Percentiles rank a stretch among this genome's conserved stretches.
These are phyloP conservation scores for Mormyrops boulengeri DNA, from an alignment of 2,797 vertebrate species.

Conservation along the genomic window DNA sequence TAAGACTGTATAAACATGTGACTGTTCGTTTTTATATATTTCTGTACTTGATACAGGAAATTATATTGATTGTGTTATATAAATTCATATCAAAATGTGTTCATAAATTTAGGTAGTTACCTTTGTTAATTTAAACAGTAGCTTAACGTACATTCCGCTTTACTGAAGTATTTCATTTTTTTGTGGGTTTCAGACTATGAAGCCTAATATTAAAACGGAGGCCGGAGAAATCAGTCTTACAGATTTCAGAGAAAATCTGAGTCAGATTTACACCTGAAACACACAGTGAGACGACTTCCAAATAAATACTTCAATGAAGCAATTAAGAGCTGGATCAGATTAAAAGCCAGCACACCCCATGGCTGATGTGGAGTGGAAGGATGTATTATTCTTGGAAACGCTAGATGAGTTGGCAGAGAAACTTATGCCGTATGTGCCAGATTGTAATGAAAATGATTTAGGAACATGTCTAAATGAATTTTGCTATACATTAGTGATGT, in stretches of 20 bases:
- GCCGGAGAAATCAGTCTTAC: background rate
- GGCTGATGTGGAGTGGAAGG: background rate
- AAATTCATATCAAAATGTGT: background rate
- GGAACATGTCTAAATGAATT: background rate
- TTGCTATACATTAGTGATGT: background rate
- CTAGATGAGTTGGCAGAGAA: background rate
- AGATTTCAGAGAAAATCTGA: background rate
- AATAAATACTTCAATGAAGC: slow-evolving; percentile 1
- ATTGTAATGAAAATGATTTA: slow-evolving; percentile 2
- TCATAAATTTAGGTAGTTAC: background rate
- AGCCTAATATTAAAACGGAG: background rate
- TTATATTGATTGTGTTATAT: background rate
- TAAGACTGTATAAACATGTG: background rate
- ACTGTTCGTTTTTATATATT: background rate
- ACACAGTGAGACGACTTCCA: background rate
- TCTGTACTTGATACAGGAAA: background rate
- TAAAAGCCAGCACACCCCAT: background rate
- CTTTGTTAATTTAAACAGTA: background rate
- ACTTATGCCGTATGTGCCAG: background rate
- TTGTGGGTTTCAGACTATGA: background rate
- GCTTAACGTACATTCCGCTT: background rate
- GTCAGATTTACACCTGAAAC: background rate
- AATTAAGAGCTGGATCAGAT: slow-evolving; percentile 1
- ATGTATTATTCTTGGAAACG: background rate
- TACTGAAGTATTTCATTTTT: background rate